phyloP scores from a whole-genome alignment of 2,888 invertebrate species.

The Clivina fossor region DNA sequence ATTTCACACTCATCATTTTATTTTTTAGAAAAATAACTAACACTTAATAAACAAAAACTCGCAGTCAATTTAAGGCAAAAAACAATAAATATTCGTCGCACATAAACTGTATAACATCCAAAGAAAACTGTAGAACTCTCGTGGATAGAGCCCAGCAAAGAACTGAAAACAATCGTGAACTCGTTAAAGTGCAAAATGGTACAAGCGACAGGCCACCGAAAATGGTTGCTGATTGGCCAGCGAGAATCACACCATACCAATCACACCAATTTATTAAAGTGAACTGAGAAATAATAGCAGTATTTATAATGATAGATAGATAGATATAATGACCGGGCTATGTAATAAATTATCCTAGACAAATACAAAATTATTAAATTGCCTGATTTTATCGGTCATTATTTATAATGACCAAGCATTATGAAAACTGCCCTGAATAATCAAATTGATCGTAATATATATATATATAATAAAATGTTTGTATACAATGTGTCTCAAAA shows the following conservation, averaged over 20 bases:
- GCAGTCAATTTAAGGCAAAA: conserved; percentile 7
- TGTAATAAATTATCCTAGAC: too few species aligned
- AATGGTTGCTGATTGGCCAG: conserved; percentile 25
- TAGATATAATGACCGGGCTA: not conserved
- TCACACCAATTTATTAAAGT: conserved; percentile 13
- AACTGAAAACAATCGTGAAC: too few species aligned
- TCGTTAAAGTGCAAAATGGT: too few species aligned
- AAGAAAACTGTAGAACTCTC: not conserved
- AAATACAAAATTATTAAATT: too few species aligned
- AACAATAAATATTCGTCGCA: not conserved
- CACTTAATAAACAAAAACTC: conserved; percentile 18
- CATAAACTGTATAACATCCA: not conserved
- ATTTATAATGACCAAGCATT: too few species aligned
- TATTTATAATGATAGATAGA: not conserved
- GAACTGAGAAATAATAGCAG: not conserved
- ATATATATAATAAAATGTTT: too few species aligned
- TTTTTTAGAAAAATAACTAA: conserved; percentile 24
- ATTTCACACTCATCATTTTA: too few species aligned
- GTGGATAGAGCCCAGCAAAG: not conserved
- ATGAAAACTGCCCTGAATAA: too few species aligned
- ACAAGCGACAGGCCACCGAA: not conserved
- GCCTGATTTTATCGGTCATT: too few species aligned
- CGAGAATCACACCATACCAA: conserved; percentile 24
- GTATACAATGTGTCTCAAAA: too few species aligned
- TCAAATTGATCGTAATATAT: too few species aligned